A percentile compares a stretch with the other conserved stretches of the same genome.
phyloP scores from a whole-genome alignment of 2,797 vertebrate species.

The Falco berigora region DNA sequence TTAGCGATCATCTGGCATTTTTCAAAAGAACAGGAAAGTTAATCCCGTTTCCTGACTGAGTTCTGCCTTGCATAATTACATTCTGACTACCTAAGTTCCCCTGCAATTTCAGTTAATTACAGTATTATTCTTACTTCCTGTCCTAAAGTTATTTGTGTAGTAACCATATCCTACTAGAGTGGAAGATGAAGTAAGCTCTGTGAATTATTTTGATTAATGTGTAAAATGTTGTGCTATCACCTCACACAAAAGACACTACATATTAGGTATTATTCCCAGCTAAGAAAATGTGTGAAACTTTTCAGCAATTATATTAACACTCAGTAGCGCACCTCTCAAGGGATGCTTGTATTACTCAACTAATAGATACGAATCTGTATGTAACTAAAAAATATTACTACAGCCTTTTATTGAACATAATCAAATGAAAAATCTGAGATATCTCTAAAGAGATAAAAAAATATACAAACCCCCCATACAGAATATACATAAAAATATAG shows the following conservation, averaged over 20 bases:
- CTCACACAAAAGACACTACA: background rate
- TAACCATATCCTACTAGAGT: conserved; percentile 41
- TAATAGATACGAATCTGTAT: background rate
- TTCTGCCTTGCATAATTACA: conserved; percentile 52
- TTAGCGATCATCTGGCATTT: conserved; percentile 60
- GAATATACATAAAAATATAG: background rate
- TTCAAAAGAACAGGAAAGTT: conserved; percentile 57
- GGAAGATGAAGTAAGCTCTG: conserved; percentile 45
- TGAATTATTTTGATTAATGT: conserved; percentile 45
- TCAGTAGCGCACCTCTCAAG: background rate
- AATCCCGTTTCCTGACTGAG: conserved; percentile 56
- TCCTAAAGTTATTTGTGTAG: conserved; percentile 58
- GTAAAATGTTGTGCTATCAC: conserved; percentile 10
- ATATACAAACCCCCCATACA: background rate
- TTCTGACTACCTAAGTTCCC: conserved; percentile 58
- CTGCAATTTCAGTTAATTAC: conserved; percentile 61
- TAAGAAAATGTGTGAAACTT: conserved; percentile 25
- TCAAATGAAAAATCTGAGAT: background rate
- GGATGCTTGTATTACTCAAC: background rate
- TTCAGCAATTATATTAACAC: conserved; percentile 33
- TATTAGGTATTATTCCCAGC: background rate
- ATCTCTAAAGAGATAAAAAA: background rate
- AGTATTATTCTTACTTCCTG: conserved; percentile 66
- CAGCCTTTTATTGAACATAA: background rate
- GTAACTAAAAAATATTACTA: background rate